Percentiles rank a stretch among this genome's conserved stretches.
Evolutionary conservation across 2,797 vertebrate species (phyloP).

Genomic region (Glossophaga mutica): DNA sequence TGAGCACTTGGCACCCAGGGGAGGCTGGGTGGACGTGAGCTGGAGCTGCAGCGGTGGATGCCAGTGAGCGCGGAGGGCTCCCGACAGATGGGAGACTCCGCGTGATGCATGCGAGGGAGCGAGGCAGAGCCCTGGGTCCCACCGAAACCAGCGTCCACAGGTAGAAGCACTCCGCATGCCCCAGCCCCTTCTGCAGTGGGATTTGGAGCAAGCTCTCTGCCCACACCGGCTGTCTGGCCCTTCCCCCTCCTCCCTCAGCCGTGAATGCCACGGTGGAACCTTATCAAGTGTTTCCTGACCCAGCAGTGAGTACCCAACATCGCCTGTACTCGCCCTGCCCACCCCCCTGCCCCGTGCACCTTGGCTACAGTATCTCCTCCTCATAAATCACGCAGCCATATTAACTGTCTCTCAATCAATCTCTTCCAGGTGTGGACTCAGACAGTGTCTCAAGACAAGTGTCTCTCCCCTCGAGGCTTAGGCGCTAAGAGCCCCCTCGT

Average conservation of each 20-base stretch:
- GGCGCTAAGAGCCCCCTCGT: slow-evolving; percentile 38
- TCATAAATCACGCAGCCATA: slow-evolving; percentile 79
- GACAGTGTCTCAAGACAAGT: slow-evolving; percentile 63
- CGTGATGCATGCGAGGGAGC: slow-evolving; percentile 1
- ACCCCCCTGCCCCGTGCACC: not conserved
- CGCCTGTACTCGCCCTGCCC: slow-evolving; percentile 15
- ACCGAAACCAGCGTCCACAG: not conserved
- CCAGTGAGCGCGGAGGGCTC: not conserved
- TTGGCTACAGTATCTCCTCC: slow-evolving; percentile 69
- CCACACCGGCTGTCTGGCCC: not conserved
- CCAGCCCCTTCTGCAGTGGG: not conserved
- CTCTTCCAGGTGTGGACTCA: slow-evolving; percentile 83
- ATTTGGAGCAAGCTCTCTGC: not conserved
- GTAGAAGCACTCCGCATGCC: not conserved
- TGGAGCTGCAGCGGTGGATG: not conserved
- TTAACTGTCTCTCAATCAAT: slow-evolving; percentile 79
- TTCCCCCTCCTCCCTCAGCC: not conserved
- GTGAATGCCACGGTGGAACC: slow-evolving; percentile 56
- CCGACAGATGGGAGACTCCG: not conserved
- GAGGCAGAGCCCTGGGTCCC: not conserved
- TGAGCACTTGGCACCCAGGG: not conserved
- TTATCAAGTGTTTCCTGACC: slow-evolving; percentile 76
- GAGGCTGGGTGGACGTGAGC: not conserved
- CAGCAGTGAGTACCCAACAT: slow-evolving; percentile 42
- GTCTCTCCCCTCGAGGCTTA: slow-evolving; percentile 60